phyloP scores from a whole-genome alignment of 2,888 invertebrate genomes.

The Apodemia duryi region DNA sequence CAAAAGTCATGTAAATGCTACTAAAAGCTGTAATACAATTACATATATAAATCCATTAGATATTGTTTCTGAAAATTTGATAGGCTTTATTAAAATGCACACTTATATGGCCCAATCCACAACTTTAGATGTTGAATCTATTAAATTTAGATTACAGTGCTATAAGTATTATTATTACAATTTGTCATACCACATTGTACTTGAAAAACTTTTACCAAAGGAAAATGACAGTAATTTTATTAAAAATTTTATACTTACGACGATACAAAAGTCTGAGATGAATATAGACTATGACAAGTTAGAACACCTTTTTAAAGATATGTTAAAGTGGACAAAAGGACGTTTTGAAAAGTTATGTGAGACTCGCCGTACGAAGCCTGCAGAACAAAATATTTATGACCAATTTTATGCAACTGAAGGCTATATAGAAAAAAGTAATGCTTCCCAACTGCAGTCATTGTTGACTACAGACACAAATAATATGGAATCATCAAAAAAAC shows the following conservation, averaged over 20 bases:
- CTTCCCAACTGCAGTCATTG: not conserved
- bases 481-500: not conserved
- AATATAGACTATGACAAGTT: not conserved
- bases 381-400: not conserved
- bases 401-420: not conserved
- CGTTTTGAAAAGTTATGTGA: not conserved
- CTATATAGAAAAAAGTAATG: not conserved
- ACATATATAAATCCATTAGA: not conserved
- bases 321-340: not conserved
- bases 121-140: conserved; percentile 2
- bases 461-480: not conserved
- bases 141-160: conserved; percentile 1
- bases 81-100: conserved; percentile 1
- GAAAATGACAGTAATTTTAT: not conserved
- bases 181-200: not conserved
- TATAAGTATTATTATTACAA: conserved; percentile 5
- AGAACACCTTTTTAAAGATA: not conserved
- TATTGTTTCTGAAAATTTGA: conserved; percentile 1
- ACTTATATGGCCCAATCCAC: not conserved
- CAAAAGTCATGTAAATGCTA: not conserved
- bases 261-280: not conserved
- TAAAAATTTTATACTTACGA: not conserved
- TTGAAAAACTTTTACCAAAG: not conserved
- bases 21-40: not conserved
- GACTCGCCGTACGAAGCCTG: not conserved